phyloP scores from a whole-genome alignment of 2,888 invertebrate genomes.

The Gasteruption jaculator region DNA sequence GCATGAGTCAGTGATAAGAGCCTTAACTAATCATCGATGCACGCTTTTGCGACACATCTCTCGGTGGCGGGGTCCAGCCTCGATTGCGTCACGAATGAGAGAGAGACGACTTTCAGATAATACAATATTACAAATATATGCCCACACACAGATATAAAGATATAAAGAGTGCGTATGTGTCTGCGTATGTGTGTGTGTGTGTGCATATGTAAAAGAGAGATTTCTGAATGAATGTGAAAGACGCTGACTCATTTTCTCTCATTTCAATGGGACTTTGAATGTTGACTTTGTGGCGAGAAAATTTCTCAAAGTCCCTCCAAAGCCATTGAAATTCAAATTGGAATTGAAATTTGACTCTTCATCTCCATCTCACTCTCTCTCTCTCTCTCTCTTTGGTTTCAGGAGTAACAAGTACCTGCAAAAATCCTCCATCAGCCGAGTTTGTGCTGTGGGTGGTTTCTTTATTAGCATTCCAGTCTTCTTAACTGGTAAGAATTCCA shows the following conservation, averaged over 20 bases:
- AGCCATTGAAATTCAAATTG: conserved; percentile 19
- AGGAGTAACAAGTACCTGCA: conserved; percentile 89
- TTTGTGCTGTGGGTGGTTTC: conserved; percentile 89
- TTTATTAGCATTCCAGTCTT: conserved; percentile 93
- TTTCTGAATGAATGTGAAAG: neutral
- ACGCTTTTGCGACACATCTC: too few species aligned
- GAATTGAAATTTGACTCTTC: neutral
- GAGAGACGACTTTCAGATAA: too few species aligned
- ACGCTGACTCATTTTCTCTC: neutral
- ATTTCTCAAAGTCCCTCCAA: conserved; percentile 22
- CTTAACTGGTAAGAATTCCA: conserved; percentile 69
- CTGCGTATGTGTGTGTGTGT: too few species aligned
- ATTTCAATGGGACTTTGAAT: neutral
- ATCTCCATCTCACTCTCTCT: conserved; percentile 9
- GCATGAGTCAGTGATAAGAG: too few species aligned
- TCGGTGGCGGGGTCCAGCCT: too few species aligned
- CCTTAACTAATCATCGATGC: too few species aligned
- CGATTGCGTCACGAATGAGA: too few species aligned
- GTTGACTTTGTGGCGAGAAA: neutral
- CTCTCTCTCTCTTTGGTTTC: conserved; percentile 50
- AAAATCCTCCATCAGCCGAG: conserved; percentile 84
- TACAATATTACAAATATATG: too few species aligned
- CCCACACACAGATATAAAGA: too few species aligned
- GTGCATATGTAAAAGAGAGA: too few species aligned
- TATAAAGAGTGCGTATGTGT: too few species aligned